Evolutionary conservation across 2,888 invertebrate genomes (phyloP), one percentile per base, ranked within the genome.

Genomic region (Campaea margaritaria): DNA sequence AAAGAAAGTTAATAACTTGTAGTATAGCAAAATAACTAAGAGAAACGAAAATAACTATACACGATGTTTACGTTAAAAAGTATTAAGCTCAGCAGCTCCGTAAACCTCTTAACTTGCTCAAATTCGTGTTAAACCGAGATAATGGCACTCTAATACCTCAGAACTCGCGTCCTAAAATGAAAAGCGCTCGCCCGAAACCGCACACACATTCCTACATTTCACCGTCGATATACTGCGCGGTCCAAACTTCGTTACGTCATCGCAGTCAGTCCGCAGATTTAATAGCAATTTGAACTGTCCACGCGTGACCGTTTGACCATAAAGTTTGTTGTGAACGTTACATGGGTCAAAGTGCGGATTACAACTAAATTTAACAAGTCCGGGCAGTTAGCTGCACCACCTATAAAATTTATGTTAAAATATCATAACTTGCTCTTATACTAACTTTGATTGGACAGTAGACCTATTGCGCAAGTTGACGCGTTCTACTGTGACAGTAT

Each of bases 261-360:
- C 58, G 54, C 58, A 54, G 55, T 57, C 66, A 65, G 65, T 66
- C 72, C 69, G 68, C 72, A 76, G 72, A 77, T 78, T 78, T 77
- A 79, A 79, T 74, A 75, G 79, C 74, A 72, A 72, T 76, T 75
- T 73, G 72, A 72, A 73, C 73, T 69, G 75, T 76, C 75, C 73
- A 72, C 75, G 72, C 76, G 71, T 74, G 72, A 74, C 78, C 69
- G 71, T 72, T 73, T 55, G 65, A 68, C 73, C 68, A 76, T 74
- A 75, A 73, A 75, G 65, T 74, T 72, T 68, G 68, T 66, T 66
- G 67, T 65, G 69, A 60, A 65, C 69, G 61, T 66, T 63, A 65
- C 54, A 49, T 58, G 63, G 59, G 57, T 61, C 62, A 43, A 61
- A 60, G 53, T 58, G 64, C 31, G 47, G 58, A 59, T 63, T 65